Base-by-base conservation (phyloP, 2,797 vertebrate species). In the Malacoctenus gilli region DNA sequence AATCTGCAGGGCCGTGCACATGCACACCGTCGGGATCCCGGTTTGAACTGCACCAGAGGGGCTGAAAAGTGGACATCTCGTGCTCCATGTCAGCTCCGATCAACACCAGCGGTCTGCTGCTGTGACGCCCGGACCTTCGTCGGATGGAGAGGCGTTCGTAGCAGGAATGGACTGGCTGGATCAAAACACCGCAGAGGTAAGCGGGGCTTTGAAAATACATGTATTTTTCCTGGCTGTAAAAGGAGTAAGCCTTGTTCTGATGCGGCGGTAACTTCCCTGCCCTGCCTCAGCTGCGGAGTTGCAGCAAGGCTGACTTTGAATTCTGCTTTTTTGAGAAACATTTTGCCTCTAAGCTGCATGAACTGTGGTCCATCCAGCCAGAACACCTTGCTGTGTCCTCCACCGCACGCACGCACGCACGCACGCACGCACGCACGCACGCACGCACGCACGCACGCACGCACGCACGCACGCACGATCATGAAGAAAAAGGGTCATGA, bases 151-250 rank as follows among this genome's bases (percentile, higher is more conserved):
- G 77, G 77, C 71, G 44, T 75, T 66, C 77, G 72, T 71, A 73
- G 63, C 67, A 56, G 40, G 79, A 44, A 82, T 89, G 89, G 86
- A 87, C 46, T 58, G 74, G 65, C 67, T 78, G 59, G 86, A 85
- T 68, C 79, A 86, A 37, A 80, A 85, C 72, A 83, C 75, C 14
- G 59, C 75, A 68, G 92, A 54, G 96, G 95, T 98, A 95, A 94
- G 95, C 84, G 4, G 30, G 2, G 19, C 49, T 58, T 5, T 7
- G 34, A 55, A 36, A 54, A 4, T 22, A 16, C 8, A 14, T 39
- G 14, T 4, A 43, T 40, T 56, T n/a, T 1, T 3, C 32, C 1
- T 41, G 2, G 9, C n/a, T 42, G 13, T 57, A n/a, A n/a, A n/a
- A n/a, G n/a, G n/a, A n/a, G n/a, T n/a, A n/a, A n/a, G n/a, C n/a